These are phyloP conservation scores for Pangasianodon gigas DNA, from an alignment of 2,113 vertebrate species.

Conservation along the genomic window DNA sequence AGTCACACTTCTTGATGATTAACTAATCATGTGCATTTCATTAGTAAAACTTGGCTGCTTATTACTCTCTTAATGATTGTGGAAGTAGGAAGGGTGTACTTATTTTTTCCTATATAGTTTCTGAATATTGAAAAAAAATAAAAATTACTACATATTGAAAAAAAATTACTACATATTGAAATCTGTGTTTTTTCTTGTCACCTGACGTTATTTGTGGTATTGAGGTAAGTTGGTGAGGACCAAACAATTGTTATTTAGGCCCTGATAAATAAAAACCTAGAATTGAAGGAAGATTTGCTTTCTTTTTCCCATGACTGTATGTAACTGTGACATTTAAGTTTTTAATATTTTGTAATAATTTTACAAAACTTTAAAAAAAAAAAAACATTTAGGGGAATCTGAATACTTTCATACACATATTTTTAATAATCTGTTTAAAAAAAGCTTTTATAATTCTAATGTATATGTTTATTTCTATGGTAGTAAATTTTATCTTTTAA, in stretches of 20 bases:
- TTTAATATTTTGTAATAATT: not conserved
- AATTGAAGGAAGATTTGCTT: rapidly evolving
- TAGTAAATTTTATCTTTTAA: not conserved
- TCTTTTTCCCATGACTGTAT: not conserved
- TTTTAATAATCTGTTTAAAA: not conserved
- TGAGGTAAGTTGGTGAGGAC: not conserved
- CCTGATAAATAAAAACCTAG: not conserved
- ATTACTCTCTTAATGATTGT: not conserved
- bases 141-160: not conserved
- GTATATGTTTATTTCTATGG: not conserved
- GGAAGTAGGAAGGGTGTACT: not conserved
- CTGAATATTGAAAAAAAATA: not conserved
- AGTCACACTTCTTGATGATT: not conserved
- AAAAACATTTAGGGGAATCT: not conserved
- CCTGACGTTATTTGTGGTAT: not conserved
- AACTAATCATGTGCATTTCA: not conserved
- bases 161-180: not conserved
- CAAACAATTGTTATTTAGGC: not conserved
- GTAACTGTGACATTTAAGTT: not conserved
- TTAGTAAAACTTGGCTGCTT: not conserved
- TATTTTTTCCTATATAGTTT: too few relatives aligned
- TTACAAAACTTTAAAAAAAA: not conserved
- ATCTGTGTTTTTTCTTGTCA: not conserved
- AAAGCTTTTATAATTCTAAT: not conserved
- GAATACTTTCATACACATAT: not conserved